Percentiles rank a stretch among this genome's conserved stretches.
These are phyloP conservation scores for Poeciliopsis prolifica DNA, from an alignment of 2,113 vertebrate species.

Conservation along the genomic window DNA sequence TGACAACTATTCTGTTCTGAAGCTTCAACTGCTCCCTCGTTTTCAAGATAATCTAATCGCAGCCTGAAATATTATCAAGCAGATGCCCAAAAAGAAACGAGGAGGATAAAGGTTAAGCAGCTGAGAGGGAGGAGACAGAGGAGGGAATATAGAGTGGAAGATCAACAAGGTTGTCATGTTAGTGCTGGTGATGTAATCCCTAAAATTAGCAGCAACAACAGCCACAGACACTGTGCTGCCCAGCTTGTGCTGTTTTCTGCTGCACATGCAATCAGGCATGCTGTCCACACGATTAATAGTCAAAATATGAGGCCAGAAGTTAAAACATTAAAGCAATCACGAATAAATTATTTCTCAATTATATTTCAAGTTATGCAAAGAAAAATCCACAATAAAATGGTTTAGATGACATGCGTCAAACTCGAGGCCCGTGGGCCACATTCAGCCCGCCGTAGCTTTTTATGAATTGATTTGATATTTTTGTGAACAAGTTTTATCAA, in stretches of 20 bases:
- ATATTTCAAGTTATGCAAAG: too few species aligned
- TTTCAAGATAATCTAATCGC: not conserved
- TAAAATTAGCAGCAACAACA: slow-evolving; percentile 91
- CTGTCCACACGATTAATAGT: not conserved
- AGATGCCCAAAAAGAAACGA: not conserved
- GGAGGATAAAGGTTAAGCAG: not conserved
- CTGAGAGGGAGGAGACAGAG: not conserved
- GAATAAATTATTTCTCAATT: too few species aligned
- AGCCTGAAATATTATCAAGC: not conserved
- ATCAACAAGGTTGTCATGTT: slow-evolving; percentile 83
- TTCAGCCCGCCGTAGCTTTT: too few species aligned
- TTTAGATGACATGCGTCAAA: too few species aligned
- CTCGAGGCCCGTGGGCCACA: too few species aligned
- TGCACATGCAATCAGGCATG: not conserved
- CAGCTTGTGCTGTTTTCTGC: slow-evolving; percentile 22
- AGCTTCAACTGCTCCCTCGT: not conserved
- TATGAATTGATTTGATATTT: too few species aligned
- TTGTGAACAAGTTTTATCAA: too few species aligned
- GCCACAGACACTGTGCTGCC: slow-evolving; percentile 61
- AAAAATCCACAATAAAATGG: too few species aligned
- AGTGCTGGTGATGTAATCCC: slow-evolving; percentile 90
- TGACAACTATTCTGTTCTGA: not conserved
- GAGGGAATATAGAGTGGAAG: slow-evolving; percentile 24
- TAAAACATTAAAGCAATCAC: not conserved
- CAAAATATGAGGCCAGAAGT: not conserved